Evolutionary conservation across 2,888 invertebrate genomes (phyloP).

Genomic region (Hydraecia micacea): DNA sequence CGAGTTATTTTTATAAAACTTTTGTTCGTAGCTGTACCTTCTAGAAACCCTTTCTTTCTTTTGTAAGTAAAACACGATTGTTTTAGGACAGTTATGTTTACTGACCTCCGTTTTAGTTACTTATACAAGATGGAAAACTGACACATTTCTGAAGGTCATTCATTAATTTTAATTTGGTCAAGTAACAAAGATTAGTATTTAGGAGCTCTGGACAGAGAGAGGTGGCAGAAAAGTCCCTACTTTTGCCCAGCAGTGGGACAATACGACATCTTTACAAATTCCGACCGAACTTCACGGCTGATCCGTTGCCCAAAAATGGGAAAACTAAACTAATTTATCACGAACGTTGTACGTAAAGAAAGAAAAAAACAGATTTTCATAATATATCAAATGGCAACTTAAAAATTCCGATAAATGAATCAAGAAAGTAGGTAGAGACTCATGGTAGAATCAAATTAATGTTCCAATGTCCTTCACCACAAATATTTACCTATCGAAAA

Average conservation of each 20-base stretch:
- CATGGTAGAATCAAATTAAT: neutral
- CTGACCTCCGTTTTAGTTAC: neutral
- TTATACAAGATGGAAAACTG: slow-evolving; percentile 5
- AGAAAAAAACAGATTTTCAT: slow-evolving; percentile 9
- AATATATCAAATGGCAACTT: neutral
- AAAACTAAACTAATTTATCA: slow-evolving; percentile 56
- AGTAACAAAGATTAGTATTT: neutral
- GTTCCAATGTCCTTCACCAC: neutral
- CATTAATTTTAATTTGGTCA: neutral
- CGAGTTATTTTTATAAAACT: slow-evolving; percentile 34
- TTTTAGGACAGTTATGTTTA: slow-evolving; percentile 26
- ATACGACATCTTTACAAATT: slow-evolving; percentile 19
- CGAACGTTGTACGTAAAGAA: slow-evolving; percentile 23
- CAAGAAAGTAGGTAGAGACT: neutral
- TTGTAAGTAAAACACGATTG: slow-evolving; percentile 39
- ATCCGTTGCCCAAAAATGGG: slow-evolving; percentile 36
- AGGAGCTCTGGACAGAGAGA: neutral
- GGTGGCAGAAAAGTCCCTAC: neutral
- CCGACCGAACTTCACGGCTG: neutral
- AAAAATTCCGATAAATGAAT: neutral
- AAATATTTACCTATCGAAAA: neutral
- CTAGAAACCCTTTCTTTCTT: slow-evolving; percentile 27
- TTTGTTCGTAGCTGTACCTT: slow-evolving; percentile 27
- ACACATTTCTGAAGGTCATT: neutral
- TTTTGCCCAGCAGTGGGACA: neutral